Evolutionary conservation across 64 coral and sea anemone species (phyloP).

Genomic region (Montipora sp.): DNA sequence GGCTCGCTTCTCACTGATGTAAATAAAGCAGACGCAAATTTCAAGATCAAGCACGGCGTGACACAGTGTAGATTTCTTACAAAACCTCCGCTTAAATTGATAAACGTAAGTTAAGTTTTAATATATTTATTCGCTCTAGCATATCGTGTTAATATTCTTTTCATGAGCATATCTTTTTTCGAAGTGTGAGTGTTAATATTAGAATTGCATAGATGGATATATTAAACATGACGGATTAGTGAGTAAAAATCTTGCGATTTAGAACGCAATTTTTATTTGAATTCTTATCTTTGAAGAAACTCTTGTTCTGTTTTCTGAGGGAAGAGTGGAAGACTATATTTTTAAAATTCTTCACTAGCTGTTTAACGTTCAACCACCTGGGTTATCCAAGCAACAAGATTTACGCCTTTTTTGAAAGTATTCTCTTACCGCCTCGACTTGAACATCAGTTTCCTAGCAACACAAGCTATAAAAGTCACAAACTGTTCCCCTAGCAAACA

Average conservation of each 20-base stretch:
- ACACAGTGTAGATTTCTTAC: too few species aligned
- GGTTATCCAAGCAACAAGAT: too few species aligned
- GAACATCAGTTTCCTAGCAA: too few species aligned
- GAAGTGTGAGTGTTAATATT: not conserved
- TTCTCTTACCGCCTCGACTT: too few species aligned
- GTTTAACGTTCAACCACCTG: too few species aligned
- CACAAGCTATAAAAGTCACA: too few species aligned
- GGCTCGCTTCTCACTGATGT: too few species aligned
- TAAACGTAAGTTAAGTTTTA: not conserved
- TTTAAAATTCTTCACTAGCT: too few species aligned
- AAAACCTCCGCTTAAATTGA: not conserved
- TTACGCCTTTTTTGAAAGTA: too few species aligned
- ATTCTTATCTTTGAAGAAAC: not conserved
- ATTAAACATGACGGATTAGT: not conserved
- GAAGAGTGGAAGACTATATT: not conserved
- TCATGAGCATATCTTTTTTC: not conserved
- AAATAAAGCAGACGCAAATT: too few species aligned
- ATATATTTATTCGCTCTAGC: not conserved
- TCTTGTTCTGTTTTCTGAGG: not conserved
- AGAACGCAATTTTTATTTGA: not conserved
- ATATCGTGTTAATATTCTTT: not conserved
- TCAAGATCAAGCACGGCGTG: too few species aligned
- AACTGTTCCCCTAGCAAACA: too few species aligned
- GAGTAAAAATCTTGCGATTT: not conserved
- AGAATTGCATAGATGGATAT: not conserved